These are phyloP conservation scores for Columba livia DNA, from an alignment of 2,113 vertebrate genomes.

Conservation along the genomic window DNA sequence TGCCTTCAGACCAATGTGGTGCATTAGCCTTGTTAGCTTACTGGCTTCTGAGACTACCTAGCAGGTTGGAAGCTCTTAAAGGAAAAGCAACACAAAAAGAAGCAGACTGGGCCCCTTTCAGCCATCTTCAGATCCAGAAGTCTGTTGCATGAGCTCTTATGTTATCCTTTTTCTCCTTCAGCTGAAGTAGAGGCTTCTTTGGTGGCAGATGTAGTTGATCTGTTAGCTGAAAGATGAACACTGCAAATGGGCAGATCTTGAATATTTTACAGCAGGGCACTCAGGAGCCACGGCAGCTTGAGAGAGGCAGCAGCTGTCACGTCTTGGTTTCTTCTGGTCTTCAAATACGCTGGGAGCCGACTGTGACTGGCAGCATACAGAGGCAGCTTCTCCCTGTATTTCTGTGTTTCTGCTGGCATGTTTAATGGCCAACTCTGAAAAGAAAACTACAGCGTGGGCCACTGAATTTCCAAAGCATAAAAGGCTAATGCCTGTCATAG, in stretches of 20 bases:
- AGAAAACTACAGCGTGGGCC: background rate
- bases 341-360: background rate
- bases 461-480: background rate
- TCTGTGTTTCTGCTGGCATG: background rate
- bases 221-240: background rate
- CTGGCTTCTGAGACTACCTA: background rate
- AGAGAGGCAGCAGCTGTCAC: background rate
- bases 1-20: background rate
- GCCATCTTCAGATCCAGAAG: background rate
- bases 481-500: background rate
- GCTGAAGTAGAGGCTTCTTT: background rate
- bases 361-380: background rate
- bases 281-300: background rate
- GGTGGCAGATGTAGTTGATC: background rate
- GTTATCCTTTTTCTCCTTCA: background rate
- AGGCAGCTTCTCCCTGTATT: background rate
- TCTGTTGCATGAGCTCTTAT: background rate
- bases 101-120: background rate
- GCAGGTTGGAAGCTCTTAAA: background rate
- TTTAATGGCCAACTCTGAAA: background rate
- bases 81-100: background rate
- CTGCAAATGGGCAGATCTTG: background rate
- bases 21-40: background rate
- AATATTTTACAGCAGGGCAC: background rate
- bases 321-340: constrained; percentile 12